Conservation (phyloP, 2,888 invertebrate species). For the Oasisia sp. region DNA sequence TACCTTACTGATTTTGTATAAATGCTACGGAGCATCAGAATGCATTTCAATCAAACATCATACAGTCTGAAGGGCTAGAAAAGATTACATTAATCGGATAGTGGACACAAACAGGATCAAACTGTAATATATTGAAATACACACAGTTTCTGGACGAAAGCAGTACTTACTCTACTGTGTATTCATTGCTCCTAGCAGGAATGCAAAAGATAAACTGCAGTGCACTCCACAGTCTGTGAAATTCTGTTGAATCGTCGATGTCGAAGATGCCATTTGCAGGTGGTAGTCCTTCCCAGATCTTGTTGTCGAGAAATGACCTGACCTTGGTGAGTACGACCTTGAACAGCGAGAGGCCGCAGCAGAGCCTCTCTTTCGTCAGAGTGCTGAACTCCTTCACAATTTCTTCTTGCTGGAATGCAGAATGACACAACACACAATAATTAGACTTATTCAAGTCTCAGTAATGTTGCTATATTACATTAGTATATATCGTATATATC, state of each 20-base stretch:
- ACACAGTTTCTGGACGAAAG: neutral
- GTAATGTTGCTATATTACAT: too few relatives aligned
- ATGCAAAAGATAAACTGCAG: conserved; percentile 96
- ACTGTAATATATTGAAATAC: too few relatives aligned
- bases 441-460: neutral
- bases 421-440: neutral
- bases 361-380: conserved; percentile 91
- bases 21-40: too few relatives aligned
- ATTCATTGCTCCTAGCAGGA: conserved; percentile 73
- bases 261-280: conserved; percentile 86
- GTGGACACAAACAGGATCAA: too few relatives aligned
- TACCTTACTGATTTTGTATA: too few relatives aligned
- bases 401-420: conserved; percentile 38
- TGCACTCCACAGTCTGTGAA: conserved; percentile 92
- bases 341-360: conserved; percentile 95
- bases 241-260: conserved; percentile 95
- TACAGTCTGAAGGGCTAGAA: too few relatives aligned
- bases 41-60: too few relatives aligned
- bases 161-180: conserved; percentile 44
- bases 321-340: conserved; percentile 89
- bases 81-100: too few relatives aligned
- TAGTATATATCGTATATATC: too few relatives aligned
- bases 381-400: conserved; percentile 76
- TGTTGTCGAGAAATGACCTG: conserved; percentile 30
- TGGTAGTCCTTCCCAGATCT: conserved; percentile 34